phyloP scores from a whole-genome alignment of 2,113 vertebrate species.

The Phycodurus eques region DNA sequence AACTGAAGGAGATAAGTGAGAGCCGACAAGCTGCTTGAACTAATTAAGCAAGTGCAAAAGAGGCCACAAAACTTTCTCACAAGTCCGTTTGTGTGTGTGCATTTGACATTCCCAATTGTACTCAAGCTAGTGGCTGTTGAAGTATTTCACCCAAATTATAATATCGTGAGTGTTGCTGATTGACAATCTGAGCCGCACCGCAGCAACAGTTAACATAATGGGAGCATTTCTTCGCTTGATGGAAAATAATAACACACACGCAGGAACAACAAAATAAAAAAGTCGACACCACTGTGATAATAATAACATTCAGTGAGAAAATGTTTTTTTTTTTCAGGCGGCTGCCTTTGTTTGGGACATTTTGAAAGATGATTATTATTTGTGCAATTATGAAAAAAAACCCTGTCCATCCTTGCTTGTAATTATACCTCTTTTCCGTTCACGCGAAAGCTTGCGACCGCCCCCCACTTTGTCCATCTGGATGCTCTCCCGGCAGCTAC shows the following conservation, averaged over 20 bases:
- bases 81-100: conserved; percentile 1
- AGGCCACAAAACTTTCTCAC: conserved; percentile 17
- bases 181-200: conserved; percentile 41
- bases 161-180: conserved; percentile 26
- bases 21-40: conserved; percentile 34
- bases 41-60: conserved; percentile 34
- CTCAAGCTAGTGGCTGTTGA: conserved; percentile 21
- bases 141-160: conserved; percentile 14
- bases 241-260: conserved; percentile 44
- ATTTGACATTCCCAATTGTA: conserved; percentile 33
- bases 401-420: conserved; percentile 36
- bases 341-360: conserved; percentile 58
- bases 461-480: conserved; percentile 21
- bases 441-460: background rate
- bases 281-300: conserved; percentile 42
- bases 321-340: conserved; percentile 63
- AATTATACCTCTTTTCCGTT: conserved; percentile 23
- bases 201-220: conserved; percentile 45
- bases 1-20: conserved; percentile 15
- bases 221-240: conserved; percentile 52
- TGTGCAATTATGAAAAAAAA: conserved; percentile 58
- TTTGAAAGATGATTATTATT: conserved; percentile 58
- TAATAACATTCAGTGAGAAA: conserved; percentile 54
- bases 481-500: conserved; percentile 8
- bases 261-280: conserved; percentile 29